Conservation (phyloP, 2,113 vertebrate genomes). For the Engraulis encrasicolus region DNA sequence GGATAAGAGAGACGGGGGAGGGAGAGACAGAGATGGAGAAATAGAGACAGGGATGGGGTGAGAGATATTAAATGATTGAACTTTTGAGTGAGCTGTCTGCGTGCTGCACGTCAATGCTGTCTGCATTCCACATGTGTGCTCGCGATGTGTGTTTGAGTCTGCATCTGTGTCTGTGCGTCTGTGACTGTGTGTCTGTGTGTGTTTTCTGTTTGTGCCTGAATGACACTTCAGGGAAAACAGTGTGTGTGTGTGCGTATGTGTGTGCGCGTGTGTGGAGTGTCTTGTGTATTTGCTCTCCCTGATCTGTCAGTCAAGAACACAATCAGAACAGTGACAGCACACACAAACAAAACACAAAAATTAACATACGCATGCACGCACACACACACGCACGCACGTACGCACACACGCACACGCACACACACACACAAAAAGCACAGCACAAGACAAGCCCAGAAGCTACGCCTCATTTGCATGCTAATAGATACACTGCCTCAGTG, state of each 20-base stretch:
- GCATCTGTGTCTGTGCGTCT: too few species aligned
- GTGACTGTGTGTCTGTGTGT: too few species aligned
- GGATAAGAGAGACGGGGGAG: too few species aligned
- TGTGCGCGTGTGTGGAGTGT: too few species aligned
- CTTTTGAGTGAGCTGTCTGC: neutral
- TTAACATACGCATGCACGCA: too few species aligned
- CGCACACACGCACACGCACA: neutral
- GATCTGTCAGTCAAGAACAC: too few species aligned
- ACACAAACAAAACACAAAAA: too few species aligned
- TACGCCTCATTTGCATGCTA: neutral
- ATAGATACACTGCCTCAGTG: neutral
- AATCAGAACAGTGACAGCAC: too few species aligned
- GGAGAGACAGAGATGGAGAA: neutral
- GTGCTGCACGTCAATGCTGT: neutral
- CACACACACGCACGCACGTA: neutral
- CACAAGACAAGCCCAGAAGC: neutral
- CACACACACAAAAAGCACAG: neutral
- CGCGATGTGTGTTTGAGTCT: too few species aligned
- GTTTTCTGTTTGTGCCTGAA: neutral
- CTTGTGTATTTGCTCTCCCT: too few species aligned
- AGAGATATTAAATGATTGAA: neutral
- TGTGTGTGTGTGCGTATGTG: too few species aligned
- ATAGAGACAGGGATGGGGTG: neutral
- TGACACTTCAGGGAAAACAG: neutral
- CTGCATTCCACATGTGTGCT: too few species aligned